These are phyloP conservation scores for Hylia prasina DNA, from an alignment of 2,113 vertebrate species.

Conservation along the genomic window DNA sequence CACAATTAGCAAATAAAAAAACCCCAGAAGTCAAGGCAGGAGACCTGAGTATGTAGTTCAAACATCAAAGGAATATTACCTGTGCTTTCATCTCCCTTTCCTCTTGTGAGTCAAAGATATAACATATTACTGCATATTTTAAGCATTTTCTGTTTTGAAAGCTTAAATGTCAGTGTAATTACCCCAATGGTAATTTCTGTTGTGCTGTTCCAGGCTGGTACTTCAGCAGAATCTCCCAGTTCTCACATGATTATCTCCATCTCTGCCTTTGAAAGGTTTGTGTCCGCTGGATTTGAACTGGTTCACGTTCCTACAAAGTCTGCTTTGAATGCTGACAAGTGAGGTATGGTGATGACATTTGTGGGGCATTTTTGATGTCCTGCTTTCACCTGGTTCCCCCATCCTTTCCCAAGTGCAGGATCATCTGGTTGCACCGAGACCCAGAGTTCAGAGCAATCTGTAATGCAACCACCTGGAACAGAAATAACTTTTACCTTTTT, in stretches of 20 bases:
- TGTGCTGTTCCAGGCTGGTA: neutral
- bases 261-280: neutral
- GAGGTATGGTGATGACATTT: neutral
- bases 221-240: neutral
- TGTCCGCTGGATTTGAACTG: neutral
- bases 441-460: neutral
- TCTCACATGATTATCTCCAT: neutral
- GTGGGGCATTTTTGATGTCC: neutral
- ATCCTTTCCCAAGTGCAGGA: neutral
- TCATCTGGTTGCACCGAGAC: neutral
- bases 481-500: neutral
- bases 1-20: neutral
- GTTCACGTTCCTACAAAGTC: neutral
- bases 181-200: neutral
- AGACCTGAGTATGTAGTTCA: neutral
- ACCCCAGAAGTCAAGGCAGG: neutral
- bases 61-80: slow-evolving; percentile 24
- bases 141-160: slow-evolving; percentile 33
- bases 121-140: slow-evolving; percentile 8
- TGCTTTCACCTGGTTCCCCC: neutral
- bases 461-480: neutral
- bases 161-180: neutral
- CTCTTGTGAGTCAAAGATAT: slow-evolving; percentile 30
- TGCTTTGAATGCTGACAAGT: neutral
- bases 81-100: slow-evolving; percentile 11